Conservation (phyloP, 92 coral and sea anemone species). For the Zoanthus sansibaricus region DNA sequence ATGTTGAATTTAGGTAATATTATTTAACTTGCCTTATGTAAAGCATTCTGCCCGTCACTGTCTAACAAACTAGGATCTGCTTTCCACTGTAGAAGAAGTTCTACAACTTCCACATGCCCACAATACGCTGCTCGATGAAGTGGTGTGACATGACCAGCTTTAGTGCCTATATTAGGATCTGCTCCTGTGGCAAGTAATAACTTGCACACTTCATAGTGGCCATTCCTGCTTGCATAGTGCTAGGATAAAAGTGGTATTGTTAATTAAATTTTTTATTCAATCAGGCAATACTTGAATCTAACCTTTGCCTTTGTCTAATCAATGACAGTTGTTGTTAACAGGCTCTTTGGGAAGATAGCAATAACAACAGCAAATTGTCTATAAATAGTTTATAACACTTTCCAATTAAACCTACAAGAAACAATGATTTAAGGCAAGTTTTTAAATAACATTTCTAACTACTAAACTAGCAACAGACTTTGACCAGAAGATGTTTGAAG, state of each 20-base stretch:
- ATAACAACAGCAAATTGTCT: too few relatives aligned
- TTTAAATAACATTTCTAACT: too few relatives aligned
- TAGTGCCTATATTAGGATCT: constrained; percentile 81
- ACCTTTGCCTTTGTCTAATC: too few relatives aligned
- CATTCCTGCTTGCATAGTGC: constrained; percentile 97
- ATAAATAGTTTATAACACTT: too few relatives aligned
- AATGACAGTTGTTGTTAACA: too few relatives aligned
- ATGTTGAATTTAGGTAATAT: neutral
- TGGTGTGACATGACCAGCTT: constrained; percentile 85
- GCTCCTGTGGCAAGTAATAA: constrained; percentile 79
- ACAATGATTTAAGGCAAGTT: too few relatives aligned
- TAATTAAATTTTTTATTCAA: too few relatives aligned
- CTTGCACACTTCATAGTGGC: constrained; percentile 76
- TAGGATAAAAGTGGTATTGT: constrained; percentile 11
- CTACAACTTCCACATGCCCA: constrained; percentile 72
- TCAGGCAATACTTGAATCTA: too few relatives aligned
- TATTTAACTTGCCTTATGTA: constrained; percentile 77
- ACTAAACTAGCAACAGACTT: too few relatives aligned
- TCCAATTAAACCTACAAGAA: too few relatives aligned
- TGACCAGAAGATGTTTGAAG: too few relatives aligned
- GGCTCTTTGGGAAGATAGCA: too few relatives aligned
- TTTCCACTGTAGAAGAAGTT: constrained; percentile 68
- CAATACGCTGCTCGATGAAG: constrained; percentile 94
- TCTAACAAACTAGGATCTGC: constrained; percentile 79
- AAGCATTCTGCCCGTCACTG: constrained; percentile 89